Evolutionary conservation across 2,797 vertebrate species (phyloP).

Genomic region (Liasis olivaceus): DNA sequence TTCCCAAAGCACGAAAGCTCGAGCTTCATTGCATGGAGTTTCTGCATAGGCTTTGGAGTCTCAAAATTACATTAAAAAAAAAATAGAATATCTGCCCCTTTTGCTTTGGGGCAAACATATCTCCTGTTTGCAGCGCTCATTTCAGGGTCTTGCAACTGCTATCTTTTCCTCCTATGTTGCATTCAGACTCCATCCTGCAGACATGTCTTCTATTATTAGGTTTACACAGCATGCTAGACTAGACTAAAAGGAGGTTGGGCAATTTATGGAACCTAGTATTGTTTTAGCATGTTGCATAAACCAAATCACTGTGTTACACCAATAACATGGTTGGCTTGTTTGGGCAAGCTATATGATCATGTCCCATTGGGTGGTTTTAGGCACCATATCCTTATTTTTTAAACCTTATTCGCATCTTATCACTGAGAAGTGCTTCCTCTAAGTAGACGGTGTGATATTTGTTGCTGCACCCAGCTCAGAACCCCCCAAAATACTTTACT

Average conservation of each 20-base stretch:
- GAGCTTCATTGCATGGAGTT: conserved; percentile 39
- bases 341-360: not conserved
- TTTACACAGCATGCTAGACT: no score
- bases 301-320: no score
- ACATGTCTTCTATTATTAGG: no score
- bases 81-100: not conserved
- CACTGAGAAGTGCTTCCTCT: not conserved
- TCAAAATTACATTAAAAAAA: conserved; percentile 25
- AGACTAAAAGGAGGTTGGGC: no score
- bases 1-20: conserved; percentile 42
- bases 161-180: not conserved
- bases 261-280: no score
- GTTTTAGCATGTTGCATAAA: no score
- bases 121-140: not conserved
- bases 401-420: not conserved
- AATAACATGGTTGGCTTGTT: no score
- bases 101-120: not conserved
- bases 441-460: not conserved
- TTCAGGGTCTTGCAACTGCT: no score
- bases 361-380: not conserved
- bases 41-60: conserved; percentile 37
- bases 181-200: no score
- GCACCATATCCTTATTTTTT: not conserved
- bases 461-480: no score
- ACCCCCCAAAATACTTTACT: not conserved